Conservation (phyloP, 2,888 invertebrate genomes). For the Altica lythri region DNA sequence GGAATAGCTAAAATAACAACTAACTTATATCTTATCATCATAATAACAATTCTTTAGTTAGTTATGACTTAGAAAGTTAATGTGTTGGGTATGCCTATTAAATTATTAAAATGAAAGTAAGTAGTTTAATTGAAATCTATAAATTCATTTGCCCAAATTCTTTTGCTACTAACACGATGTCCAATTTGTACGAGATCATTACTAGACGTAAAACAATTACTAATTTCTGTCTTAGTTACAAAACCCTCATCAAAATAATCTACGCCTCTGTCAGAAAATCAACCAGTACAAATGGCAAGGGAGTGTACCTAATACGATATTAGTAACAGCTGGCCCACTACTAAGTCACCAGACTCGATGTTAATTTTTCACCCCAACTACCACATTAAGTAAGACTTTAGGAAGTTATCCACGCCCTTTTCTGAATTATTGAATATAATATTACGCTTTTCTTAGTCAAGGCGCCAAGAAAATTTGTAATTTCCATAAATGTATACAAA, state of each 20-base stretch:
- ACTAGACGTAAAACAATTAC: neutral
- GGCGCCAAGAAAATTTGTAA: neutral
- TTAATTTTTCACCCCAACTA: constrained; percentile 29
- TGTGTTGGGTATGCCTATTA: no score
- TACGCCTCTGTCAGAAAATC: constrained; percentile 13
- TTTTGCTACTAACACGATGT: neutral
- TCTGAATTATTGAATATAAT: constrained; percentile 31
- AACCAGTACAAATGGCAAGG: constrained; percentile 17
- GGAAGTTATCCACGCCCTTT: constrained; percentile 27
- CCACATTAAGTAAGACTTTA: constrained; percentile 29
- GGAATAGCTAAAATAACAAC: no score
- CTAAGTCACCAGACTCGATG: constrained; percentile 24
- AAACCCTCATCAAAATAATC: constrained; percentile 24
- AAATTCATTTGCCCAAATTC: no score
- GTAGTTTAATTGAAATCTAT: no score
- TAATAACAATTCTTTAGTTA: no score
- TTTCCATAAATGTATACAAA: no score
- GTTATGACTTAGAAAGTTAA: no score
- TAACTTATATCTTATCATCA: no score
- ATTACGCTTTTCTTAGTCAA: constrained; percentile 9
- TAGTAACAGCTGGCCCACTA: constrained; percentile 27
- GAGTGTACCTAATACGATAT: constrained; percentile 24
- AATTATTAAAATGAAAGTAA: no score
- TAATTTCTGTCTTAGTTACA: constrained; percentile 4
- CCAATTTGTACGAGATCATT: neutral